Evolutionary conservation across 2,113 vertebrate species (phyloP).

Genomic region (Peromyscus maniculatus): DNA sequence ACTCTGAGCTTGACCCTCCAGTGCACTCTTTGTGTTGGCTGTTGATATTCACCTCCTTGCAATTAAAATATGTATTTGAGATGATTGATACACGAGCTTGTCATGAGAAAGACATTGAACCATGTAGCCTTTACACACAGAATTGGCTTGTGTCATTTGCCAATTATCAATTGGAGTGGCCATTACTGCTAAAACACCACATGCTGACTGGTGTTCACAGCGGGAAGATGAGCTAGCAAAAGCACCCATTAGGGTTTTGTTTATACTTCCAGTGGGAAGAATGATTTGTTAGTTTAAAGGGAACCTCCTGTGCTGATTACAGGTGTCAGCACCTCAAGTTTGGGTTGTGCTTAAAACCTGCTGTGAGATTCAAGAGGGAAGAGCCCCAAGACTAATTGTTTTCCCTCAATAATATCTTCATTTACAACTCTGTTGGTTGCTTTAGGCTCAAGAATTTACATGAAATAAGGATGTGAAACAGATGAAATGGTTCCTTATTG

Average conservation of each 20-base stretch:
- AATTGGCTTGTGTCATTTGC: conserved; percentile 53
- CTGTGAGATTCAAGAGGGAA: conserved; percentile 60
- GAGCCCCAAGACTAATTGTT: conserved; percentile 57
- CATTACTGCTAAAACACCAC: conserved; percentile 34
- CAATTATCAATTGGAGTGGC: conserved; percentile 66
- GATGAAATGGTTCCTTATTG: neutral
- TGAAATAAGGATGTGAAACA: neutral
- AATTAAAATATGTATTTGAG: conserved; percentile 24
- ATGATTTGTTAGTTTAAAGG: conserved; percentile 77
- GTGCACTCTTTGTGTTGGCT: neutral
- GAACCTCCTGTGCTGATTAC: conserved; percentile 66
- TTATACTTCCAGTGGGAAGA: conserved; percentile 68
- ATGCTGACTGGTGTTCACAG: conserved; percentile 66
- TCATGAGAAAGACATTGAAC: conserved; percentile 49
- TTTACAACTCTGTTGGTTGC: conserved; percentile 27
- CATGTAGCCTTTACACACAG: neutral
- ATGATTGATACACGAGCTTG: neutral
- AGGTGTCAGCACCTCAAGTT: conserved; percentile 69
- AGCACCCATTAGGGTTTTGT: conserved; percentile 77
- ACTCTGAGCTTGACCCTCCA: neutral
- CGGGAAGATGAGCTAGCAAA: conserved; percentile 71
- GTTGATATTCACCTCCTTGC: conserved; percentile 10
- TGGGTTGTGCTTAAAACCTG: conserved; percentile 26
- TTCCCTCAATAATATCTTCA: conserved; percentile 65
- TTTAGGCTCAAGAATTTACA: neutral